A percentile compares a stretch with the other conserved stretches of the same genome.
phyloP scores from a whole-genome alignment of 2,888 invertebrate genomes.

The Drosophila recens region DNA sequence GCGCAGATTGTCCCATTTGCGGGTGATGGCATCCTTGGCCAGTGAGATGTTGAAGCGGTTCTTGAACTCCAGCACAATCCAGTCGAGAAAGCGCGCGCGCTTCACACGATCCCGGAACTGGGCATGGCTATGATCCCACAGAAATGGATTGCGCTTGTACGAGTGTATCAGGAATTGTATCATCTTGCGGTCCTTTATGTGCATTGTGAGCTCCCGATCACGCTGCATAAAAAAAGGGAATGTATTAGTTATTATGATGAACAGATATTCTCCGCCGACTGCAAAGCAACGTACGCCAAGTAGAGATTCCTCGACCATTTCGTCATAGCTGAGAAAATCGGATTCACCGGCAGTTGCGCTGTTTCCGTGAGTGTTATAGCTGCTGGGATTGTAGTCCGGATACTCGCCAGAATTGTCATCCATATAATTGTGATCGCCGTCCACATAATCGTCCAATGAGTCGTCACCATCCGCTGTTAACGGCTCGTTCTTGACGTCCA shows the following conservation, averaged over 20 bases:
- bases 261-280: background rate
- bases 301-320: slow-evolving; percentile 81
- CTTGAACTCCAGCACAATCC: slow-evolving; percentile 81
- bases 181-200: slow-evolving; percentile 83
- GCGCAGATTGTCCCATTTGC: slow-evolving; percentile 82
- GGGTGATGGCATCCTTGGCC: slow-evolving; percentile 81
- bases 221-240: slow-evolving; percentile 35
- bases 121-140: slow-evolving; percentile 82
- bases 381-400: slow-evolving; percentile 56
- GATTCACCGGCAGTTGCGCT: slow-evolving; percentile 55
- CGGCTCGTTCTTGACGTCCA: slow-evolving; percentile 59
- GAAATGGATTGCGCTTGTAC: slow-evolving; percentile 81
- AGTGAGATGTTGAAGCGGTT: slow-evolving; percentile 80
- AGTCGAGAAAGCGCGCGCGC: slow-evolving; percentile 80
- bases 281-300: slow-evolving; percentile 68
- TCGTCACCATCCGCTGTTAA: slow-evolving; percentile 58
- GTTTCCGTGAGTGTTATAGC: slow-evolving; percentile 43
- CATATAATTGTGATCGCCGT: slow-evolving; percentile 55
- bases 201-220: slow-evolving; percentile 77
- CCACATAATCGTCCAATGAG: slow-evolving; percentile 64
- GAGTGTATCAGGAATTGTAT: slow-evolving; percentile 82
- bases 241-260: background rate
- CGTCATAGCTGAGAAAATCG: slow-evolving; percentile 77
- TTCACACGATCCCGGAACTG: slow-evolving; percentile 82
- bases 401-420: slow-evolving; percentile 70